These are phyloP conservation scores for Sporophila hypoxantha DNA, from an alignment of 2,113 vertebrate species.

Conservation along the genomic window DNA sequence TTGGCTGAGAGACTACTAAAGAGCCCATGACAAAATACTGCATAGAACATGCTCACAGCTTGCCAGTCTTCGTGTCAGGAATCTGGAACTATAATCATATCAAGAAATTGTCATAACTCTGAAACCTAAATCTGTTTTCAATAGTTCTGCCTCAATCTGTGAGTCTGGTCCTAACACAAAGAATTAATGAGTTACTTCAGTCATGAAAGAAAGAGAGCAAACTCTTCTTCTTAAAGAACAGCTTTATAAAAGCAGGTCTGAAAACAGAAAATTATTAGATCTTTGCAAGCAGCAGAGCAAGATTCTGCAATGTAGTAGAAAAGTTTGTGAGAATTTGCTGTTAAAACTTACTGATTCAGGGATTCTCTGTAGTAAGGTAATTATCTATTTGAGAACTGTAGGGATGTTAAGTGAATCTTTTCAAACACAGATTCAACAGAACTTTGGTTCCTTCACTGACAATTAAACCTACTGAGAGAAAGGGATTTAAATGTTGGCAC, in stretches of 20 bases:
- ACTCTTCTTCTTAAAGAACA: not conserved
- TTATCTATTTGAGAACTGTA: not conserved
- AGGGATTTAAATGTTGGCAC: not conserved
- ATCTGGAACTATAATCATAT: not conserved
- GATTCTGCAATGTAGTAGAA: not conserved
- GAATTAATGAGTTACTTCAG: not conserved
- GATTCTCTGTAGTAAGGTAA: not conserved
- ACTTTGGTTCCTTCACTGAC: not conserved
- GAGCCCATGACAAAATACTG: accelerated
- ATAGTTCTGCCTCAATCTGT: not conserved
- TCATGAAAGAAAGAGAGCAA: not conserved
- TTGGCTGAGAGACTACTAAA: not conserved
- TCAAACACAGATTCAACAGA: not conserved
- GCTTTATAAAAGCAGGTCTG: not conserved
- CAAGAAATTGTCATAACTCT: not conserved
- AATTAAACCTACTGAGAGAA: not conserved
- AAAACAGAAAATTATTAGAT: not conserved
- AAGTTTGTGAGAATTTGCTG: not conserved
- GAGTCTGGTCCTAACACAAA: not conserved
- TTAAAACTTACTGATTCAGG: not conserved
- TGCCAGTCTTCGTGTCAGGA: not conserved
- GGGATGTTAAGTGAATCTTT: not conserved
- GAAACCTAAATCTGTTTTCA: not conserved
- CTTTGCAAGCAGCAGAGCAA: not conserved
- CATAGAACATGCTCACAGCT: not conserved